Percentiles rank a stretch among this genome's conserved stretches.
Conservation (phyloP, 1,140 invertebrate genomes). For the Phortica variegata region DNA sequence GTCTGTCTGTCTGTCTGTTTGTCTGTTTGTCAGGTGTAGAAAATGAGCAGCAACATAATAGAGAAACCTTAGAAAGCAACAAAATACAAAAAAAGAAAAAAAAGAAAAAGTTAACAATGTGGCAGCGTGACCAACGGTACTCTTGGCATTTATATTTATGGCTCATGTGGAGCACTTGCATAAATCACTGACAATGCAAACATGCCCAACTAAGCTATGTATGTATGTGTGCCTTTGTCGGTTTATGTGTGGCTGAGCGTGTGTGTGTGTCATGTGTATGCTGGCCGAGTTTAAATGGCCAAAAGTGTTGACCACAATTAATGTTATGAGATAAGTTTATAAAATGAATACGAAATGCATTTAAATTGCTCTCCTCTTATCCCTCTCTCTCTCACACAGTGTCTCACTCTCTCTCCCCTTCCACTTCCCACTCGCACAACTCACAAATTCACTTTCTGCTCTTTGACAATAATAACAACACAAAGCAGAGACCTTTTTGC, state of each 20-base stretch:
- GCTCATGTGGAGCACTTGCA: conserved; percentile 52
- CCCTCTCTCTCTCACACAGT: too few relatives aligned
- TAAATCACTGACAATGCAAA: conserved; percentile 55
- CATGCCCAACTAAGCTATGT: conserved; percentile 15
- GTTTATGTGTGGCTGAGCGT: neutral
- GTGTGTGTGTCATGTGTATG: conserved; percentile 22
- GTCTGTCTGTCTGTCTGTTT: neutral
- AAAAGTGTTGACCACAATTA: conserved; percentile 55
- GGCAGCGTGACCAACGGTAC: conserved; percentile 15
- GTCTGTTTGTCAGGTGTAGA: conserved; percentile 36
- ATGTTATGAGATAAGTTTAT: conserved; percentile 56
- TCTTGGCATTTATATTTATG: conserved; percentile 56
- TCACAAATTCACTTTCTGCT: neutral
- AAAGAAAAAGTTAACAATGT: too few relatives aligned
- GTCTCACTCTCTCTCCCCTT: too few relatives aligned
- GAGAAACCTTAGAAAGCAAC: too few relatives aligned
- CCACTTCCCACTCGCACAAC: too few relatives aligned
- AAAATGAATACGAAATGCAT: conserved; percentile 14
- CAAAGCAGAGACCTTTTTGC: conserved; percentile 22
- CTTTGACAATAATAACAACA: conserved; percentile 36
- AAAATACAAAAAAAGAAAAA: too few relatives aligned
- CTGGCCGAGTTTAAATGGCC: conserved; percentile 39
- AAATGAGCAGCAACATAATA: conserved; percentile 6
- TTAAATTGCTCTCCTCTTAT: neutral
- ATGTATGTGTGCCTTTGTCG: neutral